Conservation (phyloP, 2,888 invertebrate species). For the Hyposoter dolosus region DNA sequence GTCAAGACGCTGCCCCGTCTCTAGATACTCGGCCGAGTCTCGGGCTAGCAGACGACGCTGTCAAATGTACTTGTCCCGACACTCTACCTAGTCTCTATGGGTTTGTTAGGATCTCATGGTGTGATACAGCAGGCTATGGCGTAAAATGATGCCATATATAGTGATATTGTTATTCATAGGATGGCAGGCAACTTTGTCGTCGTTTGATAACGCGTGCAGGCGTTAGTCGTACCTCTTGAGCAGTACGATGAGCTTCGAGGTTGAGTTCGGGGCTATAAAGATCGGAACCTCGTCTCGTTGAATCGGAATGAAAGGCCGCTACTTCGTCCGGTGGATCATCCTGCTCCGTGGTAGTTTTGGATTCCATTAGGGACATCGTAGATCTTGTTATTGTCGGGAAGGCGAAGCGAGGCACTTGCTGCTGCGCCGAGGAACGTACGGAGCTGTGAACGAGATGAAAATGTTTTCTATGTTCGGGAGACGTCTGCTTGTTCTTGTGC, state of each 20-base stretch:
- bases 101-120: neutral
- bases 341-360: slow-evolving; percentile 63
- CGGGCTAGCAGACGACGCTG: no score
- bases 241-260: slow-evolving; percentile 82
- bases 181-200: no score
- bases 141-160: no score
- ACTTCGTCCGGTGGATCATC: slow-evolving; percentile 66
- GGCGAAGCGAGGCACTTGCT: slow-evolving; percentile 78
- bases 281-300: slow-evolving; percentile 78
- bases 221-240: slow-evolving; percentile 78
- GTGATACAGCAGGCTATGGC: neutral
- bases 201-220: no score
- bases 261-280: slow-evolving; percentile 83
- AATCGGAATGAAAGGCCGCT: slow-evolving; percentile 74
- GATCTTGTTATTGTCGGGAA: slow-evolving; percentile 73
- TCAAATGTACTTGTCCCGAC: no score
- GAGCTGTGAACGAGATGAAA: slow-evolving; percentile 73
- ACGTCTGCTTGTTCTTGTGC: neutral
- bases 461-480: neutral
- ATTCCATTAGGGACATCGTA: slow-evolving; percentile 64
- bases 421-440: slow-evolving; percentile 79
- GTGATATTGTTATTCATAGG: no score
- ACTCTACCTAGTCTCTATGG: no score
- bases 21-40: no score
- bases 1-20: no score